A percentile compares a stretch with the other conserved stretches of the same genome.
Evolutionary conservation across 1,140 invertebrate genomes (phyloP).

Genomic region (Eciton burchellii): DNA sequence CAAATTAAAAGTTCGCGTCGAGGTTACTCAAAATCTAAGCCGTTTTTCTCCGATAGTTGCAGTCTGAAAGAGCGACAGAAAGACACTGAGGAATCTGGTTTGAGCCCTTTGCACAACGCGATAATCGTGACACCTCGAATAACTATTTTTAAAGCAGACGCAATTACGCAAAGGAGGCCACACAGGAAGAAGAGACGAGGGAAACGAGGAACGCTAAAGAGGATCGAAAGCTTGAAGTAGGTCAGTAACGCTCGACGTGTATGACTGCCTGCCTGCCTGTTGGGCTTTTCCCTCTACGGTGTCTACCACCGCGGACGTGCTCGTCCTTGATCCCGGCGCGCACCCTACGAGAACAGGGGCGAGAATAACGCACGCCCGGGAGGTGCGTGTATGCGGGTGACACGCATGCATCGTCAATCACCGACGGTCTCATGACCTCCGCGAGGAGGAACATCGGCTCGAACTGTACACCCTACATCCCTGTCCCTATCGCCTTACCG

Average conservation of each 20-base stretch:
- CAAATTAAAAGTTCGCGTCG: neutral
- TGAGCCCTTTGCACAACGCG: neutral
- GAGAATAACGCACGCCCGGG: conserved; percentile 49
- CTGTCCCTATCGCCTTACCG: conserved; percentile 61
- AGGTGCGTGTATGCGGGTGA: conserved; percentile 66
- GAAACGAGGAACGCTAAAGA: conserved; percentile 43
- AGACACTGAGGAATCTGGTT: neutral
- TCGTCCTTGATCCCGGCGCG: conserved; percentile 65
- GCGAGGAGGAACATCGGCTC: conserved; percentile 31
- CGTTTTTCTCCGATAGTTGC: neutral
- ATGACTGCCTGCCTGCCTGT: conserved; percentile 49
- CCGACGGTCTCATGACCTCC: conserved; percentile 41
- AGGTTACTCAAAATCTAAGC: neutral
- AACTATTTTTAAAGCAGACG: conserved; percentile 54
- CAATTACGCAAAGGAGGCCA: conserved; percentile 7
- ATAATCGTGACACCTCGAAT: conserved; percentile 12
- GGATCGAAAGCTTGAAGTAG: conserved; percentile 69
- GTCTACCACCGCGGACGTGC: conserved; percentile 58
- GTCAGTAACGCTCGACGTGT: conserved; percentile 63
- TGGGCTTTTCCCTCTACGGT: conserved; percentile 48
- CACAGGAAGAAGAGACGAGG: conserved; percentile 23
- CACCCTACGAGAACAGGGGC: conserved; percentile 33
- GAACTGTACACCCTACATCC: conserved; percentile 25
- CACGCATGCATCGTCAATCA: conserved; percentile 62
- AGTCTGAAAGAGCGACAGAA: neutral